Evolutionary conservation across 2,797 vertebrate species (phyloP).

Genomic region (Eurystomus glaucurus): DNA sequence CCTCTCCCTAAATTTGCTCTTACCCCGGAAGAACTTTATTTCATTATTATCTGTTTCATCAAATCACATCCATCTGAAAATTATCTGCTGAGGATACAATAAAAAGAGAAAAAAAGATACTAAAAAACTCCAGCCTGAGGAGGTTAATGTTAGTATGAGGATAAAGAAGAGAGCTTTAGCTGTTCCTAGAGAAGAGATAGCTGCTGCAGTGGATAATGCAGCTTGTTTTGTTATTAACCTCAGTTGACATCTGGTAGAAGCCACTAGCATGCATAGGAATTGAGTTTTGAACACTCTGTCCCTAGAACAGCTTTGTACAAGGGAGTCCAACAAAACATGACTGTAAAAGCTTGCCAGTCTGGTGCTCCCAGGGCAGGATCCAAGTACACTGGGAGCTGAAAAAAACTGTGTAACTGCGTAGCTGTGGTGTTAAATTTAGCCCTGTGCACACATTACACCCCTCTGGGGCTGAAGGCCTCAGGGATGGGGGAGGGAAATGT

Average conservation of each 20-base stretch:
- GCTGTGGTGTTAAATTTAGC: accelerated
- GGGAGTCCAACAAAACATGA: neutral
- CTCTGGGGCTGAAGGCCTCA: neutral
- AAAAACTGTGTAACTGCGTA: accelerated
- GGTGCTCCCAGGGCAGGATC: accelerated
- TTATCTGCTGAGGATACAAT: neutral
- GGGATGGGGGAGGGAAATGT: neutral
- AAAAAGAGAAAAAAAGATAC: neutral
- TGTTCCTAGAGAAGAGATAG: neutral
- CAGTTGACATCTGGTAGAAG: neutral
- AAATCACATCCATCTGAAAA: neutral
- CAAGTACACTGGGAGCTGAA: neutral
- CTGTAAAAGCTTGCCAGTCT: neutral
- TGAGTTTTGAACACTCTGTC: slow-evolving; percentile 19
- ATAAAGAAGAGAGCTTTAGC: neutral
- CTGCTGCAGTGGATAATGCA: neutral
- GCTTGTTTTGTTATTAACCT: slow-evolving; percentile 41
- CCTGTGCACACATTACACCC: neutral
- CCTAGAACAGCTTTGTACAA: neutral
- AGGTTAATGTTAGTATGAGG: neutral
- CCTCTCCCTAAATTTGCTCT: neutral
- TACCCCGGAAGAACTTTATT: neutral
- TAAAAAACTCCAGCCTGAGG: neutral
- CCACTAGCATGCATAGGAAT: neutral
- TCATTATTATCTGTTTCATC: neutral